phyloP scores from a whole-genome alignment of 2,888 invertebrate genomes.

The Tinea pellionella region DNA sequence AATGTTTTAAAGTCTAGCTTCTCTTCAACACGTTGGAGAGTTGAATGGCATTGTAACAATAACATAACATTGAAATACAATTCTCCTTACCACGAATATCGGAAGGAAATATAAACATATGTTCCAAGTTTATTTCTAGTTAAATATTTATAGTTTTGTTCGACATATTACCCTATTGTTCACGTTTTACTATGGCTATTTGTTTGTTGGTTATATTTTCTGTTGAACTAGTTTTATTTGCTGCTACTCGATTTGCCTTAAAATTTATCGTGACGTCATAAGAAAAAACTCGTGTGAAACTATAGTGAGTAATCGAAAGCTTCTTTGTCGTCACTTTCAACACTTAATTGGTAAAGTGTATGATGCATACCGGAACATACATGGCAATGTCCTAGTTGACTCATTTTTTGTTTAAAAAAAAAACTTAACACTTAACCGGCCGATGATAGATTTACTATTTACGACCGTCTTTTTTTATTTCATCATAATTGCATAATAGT shows the following conservation, averaged over 20 bases:
- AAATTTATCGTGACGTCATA: too few relatives aligned
- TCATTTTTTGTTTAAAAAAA: not conserved
- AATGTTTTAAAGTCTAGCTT: too few relatives aligned
- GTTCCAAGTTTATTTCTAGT: not conserved
- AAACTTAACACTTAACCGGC: not conserved
- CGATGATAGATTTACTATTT: constrained; percentile 11
- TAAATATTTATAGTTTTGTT: not conserved
- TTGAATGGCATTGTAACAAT: not conserved
- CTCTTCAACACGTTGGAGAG: too few relatives aligned
- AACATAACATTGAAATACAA: constrained; percentile 1
- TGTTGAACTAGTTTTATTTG: not conserved
- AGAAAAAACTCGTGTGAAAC: too few relatives aligned
- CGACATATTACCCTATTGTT: not conserved
- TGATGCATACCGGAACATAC: not conserved
- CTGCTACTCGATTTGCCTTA: too few relatives aligned
- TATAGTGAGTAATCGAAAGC: too few relatives aligned
- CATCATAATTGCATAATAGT: constrained; percentile 35
- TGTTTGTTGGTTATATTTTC: not conserved
- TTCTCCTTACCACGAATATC: not conserved
- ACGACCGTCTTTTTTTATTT: not conserved
- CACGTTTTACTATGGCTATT: not conserved
- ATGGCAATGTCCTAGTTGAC: not conserved
- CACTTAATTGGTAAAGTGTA: too few relatives aligned
- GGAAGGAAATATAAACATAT: not conserved
- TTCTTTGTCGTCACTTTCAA: too few relatives aligned